Evolutionary conservation across 2,797 vertebrate species (phyloP).

Genomic region (Danio kyathit): DNA sequence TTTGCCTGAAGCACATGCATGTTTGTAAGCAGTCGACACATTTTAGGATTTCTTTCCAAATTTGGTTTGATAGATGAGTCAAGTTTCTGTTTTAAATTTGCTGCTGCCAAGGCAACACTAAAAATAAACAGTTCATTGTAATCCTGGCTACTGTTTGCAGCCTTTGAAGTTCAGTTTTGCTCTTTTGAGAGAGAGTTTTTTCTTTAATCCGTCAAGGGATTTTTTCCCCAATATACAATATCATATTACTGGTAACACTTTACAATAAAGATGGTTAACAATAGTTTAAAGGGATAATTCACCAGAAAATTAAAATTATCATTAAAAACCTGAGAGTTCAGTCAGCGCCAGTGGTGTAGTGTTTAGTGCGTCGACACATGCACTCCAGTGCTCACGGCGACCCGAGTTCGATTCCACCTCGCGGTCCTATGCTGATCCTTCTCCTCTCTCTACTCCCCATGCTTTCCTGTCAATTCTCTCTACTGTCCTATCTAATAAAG

Average conservation of each 20-base stretch:
- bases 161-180: too few relatives aligned
- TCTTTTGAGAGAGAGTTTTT: neutral
- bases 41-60: constrained; percentile 33
- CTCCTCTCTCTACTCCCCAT: too few relatives aligned
- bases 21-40: neutral
- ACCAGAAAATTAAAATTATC: too few relatives aligned
- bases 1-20: neutral
- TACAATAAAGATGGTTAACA: neutral
- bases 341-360: too few relatives aligned
- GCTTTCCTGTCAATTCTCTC: too few relatives aligned
- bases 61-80: constrained; percentile 17
- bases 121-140: neutral
- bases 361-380: too few relatives aligned
- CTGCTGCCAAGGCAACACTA: constrained; percentile 12
- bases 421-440: too few relatives aligned
- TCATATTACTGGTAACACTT: neutral
- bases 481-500: too few relatives aligned
- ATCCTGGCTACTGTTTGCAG: neutral
- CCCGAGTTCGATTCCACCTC: too few relatives aligned
- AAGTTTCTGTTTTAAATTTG: neutral
- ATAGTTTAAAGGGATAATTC: too few relatives aligned
- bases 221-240: neutral
- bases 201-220: neutral
- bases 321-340: too few relatives aligned
- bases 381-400: too few relatives aligned